Evolutionary conservation across 2,888 invertebrate species (phyloP).

Genomic region (Ochropleura leucogaster): DNA sequence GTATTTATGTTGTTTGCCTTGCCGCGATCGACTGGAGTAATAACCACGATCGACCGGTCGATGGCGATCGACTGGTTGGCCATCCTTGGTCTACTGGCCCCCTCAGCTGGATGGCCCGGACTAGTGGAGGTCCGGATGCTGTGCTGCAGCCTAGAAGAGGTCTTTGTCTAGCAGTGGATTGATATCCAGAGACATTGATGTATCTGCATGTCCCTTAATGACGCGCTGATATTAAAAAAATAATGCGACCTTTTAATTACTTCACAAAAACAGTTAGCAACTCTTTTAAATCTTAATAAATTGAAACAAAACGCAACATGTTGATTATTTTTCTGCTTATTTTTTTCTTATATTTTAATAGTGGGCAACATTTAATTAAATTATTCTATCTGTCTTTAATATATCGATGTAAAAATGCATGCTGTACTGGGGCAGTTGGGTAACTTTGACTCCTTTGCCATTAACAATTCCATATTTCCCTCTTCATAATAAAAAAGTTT

Average conservation of each 20-base stretch:
- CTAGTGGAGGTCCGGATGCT: not conserved
- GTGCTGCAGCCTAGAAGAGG: not conserved
- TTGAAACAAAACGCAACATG: not conserved
- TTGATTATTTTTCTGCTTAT: not conserved
- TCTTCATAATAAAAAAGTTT: constrained; percentile 54
- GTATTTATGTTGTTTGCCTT: no score
- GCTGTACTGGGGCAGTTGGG: constrained; percentile 13
- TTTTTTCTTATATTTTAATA: not conserved
- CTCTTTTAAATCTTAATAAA: not conserved
- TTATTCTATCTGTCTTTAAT: not conserved
- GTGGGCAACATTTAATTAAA: not conserved
- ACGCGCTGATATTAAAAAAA: not conserved
- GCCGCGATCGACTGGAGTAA: no score
- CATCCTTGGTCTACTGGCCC: not conserved
- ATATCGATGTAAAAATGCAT: constrained; percentile 20
- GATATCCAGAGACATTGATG: not conserved
- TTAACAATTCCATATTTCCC: constrained; percentile 16
- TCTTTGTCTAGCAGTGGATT: not conserved
- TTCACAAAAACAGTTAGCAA: not conserved
- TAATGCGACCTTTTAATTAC: not conserved
- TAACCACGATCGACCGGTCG: no score
- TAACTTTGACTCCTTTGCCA: constrained; percentile 1
- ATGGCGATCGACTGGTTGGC: no score
- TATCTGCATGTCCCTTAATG: not conserved
- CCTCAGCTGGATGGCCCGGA: no score